These are phyloP conservation scores for Heliconius nattereri DNA, from an alignment of 1,140 invertebrate species.

Conservation along the genomic window DNA sequence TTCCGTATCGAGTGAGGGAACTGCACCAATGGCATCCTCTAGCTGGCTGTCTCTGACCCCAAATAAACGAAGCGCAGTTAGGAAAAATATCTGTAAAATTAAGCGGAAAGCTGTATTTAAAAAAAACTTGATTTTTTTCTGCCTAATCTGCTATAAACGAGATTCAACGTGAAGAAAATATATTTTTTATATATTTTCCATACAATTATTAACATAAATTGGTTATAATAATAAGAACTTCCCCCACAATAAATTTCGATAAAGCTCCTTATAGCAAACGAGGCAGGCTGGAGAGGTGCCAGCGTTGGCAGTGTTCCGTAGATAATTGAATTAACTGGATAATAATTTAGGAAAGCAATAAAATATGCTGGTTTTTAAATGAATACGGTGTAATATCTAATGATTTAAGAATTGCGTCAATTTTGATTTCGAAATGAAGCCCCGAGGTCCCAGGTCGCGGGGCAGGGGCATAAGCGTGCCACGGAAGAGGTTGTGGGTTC, in stretches of 20 bases:
- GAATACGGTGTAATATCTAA: not conserved
- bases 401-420: not conserved
- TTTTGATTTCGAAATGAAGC: not conserved
- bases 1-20: no score
- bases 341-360: constrained; percentile 11
- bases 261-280: constrained; percentile 21
- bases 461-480: no score
- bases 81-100: no score
- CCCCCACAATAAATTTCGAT: constrained; percentile 21
- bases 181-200: not conserved
- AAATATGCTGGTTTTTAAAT: not conserved
- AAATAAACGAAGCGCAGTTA: no score
- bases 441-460: no score
- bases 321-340: constrained; percentile 26
- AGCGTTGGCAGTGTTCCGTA: constrained; percentile 17
- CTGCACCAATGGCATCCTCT: no score
- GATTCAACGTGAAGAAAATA: not conserved
- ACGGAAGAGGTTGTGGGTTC: no score
- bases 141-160: not conserved
- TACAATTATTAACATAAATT: constrained; percentile 1
- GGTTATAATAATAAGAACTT: not conserved
- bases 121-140: no score
- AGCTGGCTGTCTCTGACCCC: no score
- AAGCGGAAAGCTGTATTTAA: no score
- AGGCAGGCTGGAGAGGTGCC: constrained; percentile 21